These are phyloP conservation scores for Luffia ferchaultella DNA, from an alignment of 2,888 invertebrate species.

Conservation along the genomic window DNA sequence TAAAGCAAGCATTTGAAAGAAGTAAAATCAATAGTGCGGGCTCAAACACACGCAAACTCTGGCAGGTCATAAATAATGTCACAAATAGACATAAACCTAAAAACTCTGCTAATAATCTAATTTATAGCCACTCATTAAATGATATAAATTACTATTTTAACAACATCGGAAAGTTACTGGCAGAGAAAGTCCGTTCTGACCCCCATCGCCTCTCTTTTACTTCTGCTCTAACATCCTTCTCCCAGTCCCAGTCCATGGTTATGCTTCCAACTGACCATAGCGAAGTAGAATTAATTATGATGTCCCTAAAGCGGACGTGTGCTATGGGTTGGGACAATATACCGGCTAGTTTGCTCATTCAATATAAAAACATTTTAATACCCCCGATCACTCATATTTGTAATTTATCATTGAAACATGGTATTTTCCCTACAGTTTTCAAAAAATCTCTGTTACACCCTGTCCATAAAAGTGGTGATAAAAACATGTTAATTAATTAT, in stretches of 20 bases:
- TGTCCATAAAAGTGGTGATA: constrained; percentile 6
- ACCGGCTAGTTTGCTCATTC: constrained; percentile 3
- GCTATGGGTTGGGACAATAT: constrained; percentile 9
- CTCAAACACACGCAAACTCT: not conserved
- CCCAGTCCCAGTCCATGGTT: not conserved
- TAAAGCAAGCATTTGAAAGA: not conserved
- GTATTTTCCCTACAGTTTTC: constrained; percentile 4
- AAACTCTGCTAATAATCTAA: not conserved
- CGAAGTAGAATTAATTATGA: not conserved
- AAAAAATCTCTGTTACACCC: constrained; percentile 9
- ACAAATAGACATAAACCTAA: not conserved
- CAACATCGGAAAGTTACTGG: not conserved
- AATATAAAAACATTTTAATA: constrained; percentile 1
- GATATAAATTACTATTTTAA: not conserved
- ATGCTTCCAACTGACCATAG: not conserved
- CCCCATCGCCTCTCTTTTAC: not conserved
- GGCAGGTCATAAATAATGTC: not conserved
- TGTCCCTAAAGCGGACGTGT: constrained; percentile 3
- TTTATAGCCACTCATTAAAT: not conserved
- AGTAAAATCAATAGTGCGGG: constrained; percentile 2
- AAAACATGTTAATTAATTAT: constrained; percentile 3
- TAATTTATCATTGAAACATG: not conserved
- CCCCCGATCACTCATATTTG: not conserved
- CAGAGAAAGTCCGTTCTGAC: not conserved
- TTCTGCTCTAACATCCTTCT: not conserved